Conservation (phyloP, 2,888 invertebrate genomes). For the Lasiommata megera region DNA sequence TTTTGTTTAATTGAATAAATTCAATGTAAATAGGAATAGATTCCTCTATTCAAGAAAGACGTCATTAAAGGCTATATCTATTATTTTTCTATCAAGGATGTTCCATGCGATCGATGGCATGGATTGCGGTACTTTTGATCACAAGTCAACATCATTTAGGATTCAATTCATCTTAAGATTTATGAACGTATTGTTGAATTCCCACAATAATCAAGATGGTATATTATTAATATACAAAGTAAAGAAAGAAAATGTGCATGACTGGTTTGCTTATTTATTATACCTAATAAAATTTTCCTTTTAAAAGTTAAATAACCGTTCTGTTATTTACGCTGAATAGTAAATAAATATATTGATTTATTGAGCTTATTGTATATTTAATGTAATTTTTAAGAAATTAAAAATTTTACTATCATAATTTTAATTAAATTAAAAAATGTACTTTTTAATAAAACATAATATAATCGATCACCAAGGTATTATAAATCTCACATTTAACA, state of each 20-base stretch:
- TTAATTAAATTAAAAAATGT: background rate
- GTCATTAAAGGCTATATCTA: background rate
- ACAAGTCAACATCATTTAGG: slow-evolving; percentile 61
- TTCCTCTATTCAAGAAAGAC: no score
- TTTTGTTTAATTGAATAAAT: no score
- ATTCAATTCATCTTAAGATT: slow-evolving; percentile 66
- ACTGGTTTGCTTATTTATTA: slow-evolving; percentile 1
- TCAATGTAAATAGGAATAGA: no score
- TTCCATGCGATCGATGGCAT: no score
- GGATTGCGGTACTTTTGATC: slow-evolving; percentile 67
- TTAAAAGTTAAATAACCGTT: background rate
- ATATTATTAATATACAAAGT: slow-evolving; percentile 35
- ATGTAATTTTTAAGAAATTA: background rate
- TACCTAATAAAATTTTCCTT: background rate
- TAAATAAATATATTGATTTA: no score
- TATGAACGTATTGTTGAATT: slow-evolving; percentile 64
- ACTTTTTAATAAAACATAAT: no score
- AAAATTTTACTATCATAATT: background rate
- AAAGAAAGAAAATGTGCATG: background rate
- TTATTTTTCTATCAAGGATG: background rate
- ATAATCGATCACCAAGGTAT: no score
- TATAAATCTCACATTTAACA: background rate
- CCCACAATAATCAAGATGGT: slow-evolving; percentile 55
- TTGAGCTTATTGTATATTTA: no score
- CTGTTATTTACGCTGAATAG: background rate